Evolutionary conservation across 2,797 vertebrate species (phyloP).

Genomic region (Australoheros facetus): DNA sequence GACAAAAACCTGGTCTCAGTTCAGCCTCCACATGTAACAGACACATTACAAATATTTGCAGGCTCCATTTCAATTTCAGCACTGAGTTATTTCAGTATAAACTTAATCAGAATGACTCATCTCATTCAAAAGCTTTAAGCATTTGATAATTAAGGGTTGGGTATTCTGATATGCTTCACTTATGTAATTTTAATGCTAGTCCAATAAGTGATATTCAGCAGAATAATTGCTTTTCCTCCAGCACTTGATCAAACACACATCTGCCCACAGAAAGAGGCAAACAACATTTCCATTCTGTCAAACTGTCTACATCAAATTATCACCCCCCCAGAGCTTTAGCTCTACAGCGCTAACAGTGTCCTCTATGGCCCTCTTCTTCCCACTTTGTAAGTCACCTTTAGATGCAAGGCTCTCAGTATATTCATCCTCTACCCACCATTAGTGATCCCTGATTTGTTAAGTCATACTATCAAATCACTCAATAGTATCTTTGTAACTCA

Average conservation of each 20-base stretch:
- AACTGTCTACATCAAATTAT: constrained; percentile 3
- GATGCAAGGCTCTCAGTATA: not conserved
- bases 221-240: constrained; percentile 15
- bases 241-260: constrained; percentile 1
- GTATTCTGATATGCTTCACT: constrained; percentile 23
- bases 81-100: not conserved
- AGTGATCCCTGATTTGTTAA: not conserved
- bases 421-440: not conserved
- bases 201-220: constrained; percentile 7
- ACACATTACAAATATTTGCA: constrained; percentile 1
- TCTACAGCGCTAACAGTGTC: not conserved
- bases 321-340: not conserved
- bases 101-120: constrained; percentile 1
- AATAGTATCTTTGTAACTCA: not conserved
- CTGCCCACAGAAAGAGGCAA: not conserved
- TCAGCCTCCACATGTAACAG: not conserved
- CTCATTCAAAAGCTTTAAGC: constrained; percentile 3
- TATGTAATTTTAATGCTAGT: not conserved
- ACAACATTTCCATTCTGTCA: not conserved
- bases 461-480: not conserved
- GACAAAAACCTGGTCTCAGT: not conserved
- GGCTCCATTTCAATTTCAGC: not conserved
- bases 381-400: not conserved
- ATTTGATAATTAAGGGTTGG: constrained; percentile 16
- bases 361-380: not conserved